phyloP scores from a whole-genome alignment of 1,140 invertebrate species.

The Lordiphosa clarofinis region DNA sequence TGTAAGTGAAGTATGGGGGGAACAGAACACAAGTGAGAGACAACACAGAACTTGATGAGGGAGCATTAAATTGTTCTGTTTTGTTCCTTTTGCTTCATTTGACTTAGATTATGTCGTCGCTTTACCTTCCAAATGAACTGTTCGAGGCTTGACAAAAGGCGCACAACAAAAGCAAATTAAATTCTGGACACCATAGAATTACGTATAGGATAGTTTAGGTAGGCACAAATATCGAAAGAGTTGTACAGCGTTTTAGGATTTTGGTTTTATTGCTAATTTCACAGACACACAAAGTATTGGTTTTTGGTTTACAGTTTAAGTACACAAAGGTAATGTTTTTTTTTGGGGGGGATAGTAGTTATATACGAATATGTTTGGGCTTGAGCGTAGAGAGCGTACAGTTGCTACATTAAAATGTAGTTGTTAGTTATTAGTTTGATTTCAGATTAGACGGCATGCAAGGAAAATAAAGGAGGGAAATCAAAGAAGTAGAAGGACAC shows the following conservation, averaged over 20 bases:
- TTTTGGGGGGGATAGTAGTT: slow-evolving; percentile 20
- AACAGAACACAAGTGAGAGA: slow-evolving; percentile 14
- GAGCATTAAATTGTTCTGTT: slow-evolving; percentile 10
- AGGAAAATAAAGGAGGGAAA: slow-evolving; percentile 23
- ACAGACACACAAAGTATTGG: slow-evolving; percentile 64
- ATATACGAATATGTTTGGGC: slow-evolving; percentile 31
- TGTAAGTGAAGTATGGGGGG: slow-evolving; percentile 9
- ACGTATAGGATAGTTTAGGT: slow-evolving; percentile 10
- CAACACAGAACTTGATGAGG: slow-evolving; percentile 13
- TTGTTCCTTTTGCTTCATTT: slow-evolving; percentile 11
- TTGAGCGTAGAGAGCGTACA: slow-evolving; percentile 57
- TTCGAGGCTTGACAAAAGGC: slow-evolving; percentile 41
- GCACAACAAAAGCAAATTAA: slow-evolving; percentile 21
- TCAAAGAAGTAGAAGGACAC: slow-evolving; percentile 27
- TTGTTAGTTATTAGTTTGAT: slow-evolving; percentile 39
- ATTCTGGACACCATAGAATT: slow-evolving; percentile 5
- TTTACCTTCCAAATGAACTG: background rate
- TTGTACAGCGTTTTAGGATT: slow-evolving; percentile 61
- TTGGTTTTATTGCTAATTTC: slow-evolving; percentile 72
- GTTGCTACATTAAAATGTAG: slow-evolving; percentile 36
- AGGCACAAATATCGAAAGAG: slow-evolving; percentile 34
- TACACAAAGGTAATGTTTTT: slow-evolving; percentile 49
- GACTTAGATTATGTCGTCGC: slow-evolving; percentile 1
- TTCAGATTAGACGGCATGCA: slow-evolving; percentile 17
- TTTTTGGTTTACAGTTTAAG: slow-evolving; percentile 57